Evolutionary conservation across 1,140 invertebrate genomes (phyloP), one percentile per base, ranked within the genome.

Genomic region (Leptestheria dahalacensis): DNA sequence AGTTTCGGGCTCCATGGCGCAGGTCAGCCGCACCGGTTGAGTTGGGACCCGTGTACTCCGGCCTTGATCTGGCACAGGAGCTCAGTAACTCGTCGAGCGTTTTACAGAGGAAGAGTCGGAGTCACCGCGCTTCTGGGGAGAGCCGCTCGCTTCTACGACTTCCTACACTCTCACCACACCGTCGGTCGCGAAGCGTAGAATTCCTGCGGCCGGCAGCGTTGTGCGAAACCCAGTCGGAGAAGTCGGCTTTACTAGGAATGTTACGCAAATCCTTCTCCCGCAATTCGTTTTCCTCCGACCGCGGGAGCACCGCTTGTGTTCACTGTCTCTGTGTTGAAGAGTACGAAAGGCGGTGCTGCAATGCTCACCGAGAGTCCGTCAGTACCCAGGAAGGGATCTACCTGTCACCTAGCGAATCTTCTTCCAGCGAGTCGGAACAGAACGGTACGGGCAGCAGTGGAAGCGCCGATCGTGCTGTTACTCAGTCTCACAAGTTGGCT

Each of bases 381-480:
- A 0, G 77, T 77, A 48, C 77, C 78, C 29, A 76, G 77, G 23
- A 75, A 76, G 52, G 73, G 78, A 41, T 18, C 52, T 1, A 29
- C 29, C 15, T 48, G 52, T 23, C 6, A 9, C 33, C 33, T n/a
- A n/a, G n/a, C 33, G 50, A 51, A 9, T 21, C 25, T 12, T 25
- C 50, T n/a, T 51, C 6, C 20, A 12, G n/a, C 50, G 20, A 25
- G 25, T 24, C 53, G 9, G 53, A 18, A 24, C 53, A 29, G 10
- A 56, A 29, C 23, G 53, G 28, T 33, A 56, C 23, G 23, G 53
- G 29, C 9, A 56, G 23, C 18, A 56, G 53, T 25, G 23, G 29
- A 9, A 56, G 53, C 25, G 23, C 23, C 4, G 29, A 20, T 56
- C 15, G 9, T 15, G 18, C 26, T 18, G 23, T 25, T 25, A 41